Base-by-base conservation (phyloP, 2,888 invertebrate genomes). In the Drosophila greeni region DNA sequence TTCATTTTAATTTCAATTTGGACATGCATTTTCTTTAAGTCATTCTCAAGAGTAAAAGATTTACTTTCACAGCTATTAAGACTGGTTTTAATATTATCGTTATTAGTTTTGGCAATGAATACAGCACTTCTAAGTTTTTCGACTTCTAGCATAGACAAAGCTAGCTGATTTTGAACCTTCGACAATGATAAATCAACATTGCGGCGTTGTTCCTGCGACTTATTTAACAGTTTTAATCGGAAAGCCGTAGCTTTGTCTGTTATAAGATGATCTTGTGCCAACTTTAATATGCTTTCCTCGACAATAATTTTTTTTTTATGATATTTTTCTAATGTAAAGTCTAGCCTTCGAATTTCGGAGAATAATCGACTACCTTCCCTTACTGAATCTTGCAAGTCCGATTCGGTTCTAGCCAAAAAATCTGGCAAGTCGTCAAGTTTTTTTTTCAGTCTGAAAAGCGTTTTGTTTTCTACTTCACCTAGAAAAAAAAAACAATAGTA, bases 231-330 rank as follows among this genome's bases (percentile, higher is more conserved):
- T 81, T 90, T 91, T 20, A 87, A 62, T 8, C 88, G 84, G 66
- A 87, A 88, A 85, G 92, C 88, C 5, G 92, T 91, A 0, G 93
- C 92, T 81, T 94, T 94, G 75, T 94, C 93, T 42, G 92, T 92
- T 6, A 92, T 90, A 6, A 93, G 86, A 79, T 93, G 92, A 12
- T 93, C 92, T 78, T 94, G 93, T 1, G 95, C 88, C 61, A 92
- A 90, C 20, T 87, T 85, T 7, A 94, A 83, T 31, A 94, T 92
- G 43, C 91, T 89, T 61, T 93, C 92, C 85, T 95, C 95, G 47
- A 93, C 70, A 39, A 90, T 88, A 14, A 90, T 79, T 84, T 93
- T 94, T 47, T 89, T 88, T n/a, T 87, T 88, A 0, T 81, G 74
- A 49, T 91, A 88, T 62, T 90, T 91, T 14, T 93, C 92, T 7